Evolutionary conservation across 2,113 vertebrate genomes (phyloP).

Genomic region (Cynoglossus semilaevis): DNA sequence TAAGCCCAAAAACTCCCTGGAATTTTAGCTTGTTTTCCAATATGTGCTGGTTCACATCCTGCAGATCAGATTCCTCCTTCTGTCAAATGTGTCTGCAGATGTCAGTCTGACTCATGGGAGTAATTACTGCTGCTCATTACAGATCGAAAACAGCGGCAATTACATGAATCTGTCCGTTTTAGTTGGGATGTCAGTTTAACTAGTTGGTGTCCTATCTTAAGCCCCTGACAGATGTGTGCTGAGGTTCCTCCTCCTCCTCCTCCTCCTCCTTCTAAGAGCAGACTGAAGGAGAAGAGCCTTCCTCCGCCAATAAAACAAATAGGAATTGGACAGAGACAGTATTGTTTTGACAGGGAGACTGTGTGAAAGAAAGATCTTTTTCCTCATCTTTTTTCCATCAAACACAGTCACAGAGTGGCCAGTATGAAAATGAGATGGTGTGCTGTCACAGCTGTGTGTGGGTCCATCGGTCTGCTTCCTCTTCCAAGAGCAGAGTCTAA

Average conservation of each 20-base stretch:
- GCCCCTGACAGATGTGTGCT: conserved; percentile 30
- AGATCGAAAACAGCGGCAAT: conserved; percentile 23
- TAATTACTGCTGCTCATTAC: conserved; percentile 44
- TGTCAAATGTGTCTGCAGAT: not conserved
- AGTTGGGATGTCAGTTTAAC: conserved; percentile 40
- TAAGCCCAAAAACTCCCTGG: not conserved
- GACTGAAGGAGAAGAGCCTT: conserved; percentile 24
- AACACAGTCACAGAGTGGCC: conserved; percentile 27
- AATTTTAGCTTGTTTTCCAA: not conserved
- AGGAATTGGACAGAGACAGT: conserved; percentile 1
- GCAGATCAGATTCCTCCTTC: not conserved
- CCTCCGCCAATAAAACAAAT: not conserved
- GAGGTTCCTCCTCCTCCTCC: conserved; percentile 11
- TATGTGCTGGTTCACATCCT: not conserved
- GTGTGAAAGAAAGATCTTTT: conserved; percentile 11
- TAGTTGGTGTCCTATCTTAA: conserved; percentile 14
- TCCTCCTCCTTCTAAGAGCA: not conserved
- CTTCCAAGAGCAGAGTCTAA: conserved; percentile 55
- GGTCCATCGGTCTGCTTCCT: conserved; percentile 50
- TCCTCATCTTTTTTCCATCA: conserved; percentile 50
- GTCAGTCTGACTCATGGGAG: conserved; percentile 29
- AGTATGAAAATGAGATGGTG: conserved; percentile 47
- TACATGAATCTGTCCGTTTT: conserved; percentile 27
- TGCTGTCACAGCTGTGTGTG: conserved; percentile 55
- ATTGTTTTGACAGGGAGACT: conserved; percentile 38